A percentile compares a stretch with the other conserved stretches of the same genome.
Evolutionary conservation across 2,113 vertebrate genomes (phyloP).

Genomic region (Verasper variegatus): DNA sequence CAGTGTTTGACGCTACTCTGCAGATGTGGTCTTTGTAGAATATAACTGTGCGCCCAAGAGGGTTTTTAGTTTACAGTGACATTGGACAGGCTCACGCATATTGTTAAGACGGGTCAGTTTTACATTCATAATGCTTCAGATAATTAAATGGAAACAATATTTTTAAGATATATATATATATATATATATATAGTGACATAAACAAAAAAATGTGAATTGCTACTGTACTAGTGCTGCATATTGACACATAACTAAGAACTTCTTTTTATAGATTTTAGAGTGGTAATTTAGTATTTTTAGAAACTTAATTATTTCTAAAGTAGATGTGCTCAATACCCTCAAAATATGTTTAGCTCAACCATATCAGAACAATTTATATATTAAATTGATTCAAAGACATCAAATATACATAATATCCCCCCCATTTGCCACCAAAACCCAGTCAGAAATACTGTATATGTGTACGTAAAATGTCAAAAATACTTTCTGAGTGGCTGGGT

Average conservation of each 20-base stretch:
- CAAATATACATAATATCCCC: too few relatives aligned
- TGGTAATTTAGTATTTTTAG: neutral
- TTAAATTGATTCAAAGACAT: too few relatives aligned
- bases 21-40: conserved; percentile 29
- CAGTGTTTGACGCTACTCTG: conserved; percentile 34
- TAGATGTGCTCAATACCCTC: too few relatives aligned
- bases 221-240: neutral
- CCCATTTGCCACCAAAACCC: too few relatives aligned
- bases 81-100: neutral
- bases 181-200: too few relatives aligned
- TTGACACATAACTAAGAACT: neutral
- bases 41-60: neutral
- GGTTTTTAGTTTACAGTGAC: conserved; percentile 5
- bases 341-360: too few relatives aligned
- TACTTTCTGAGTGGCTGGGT: too few relatives aligned
- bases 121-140: neutral
- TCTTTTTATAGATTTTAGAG: neutral
- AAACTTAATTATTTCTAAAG: too few relatives aligned
- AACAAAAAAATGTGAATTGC: neutral
- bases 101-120: neutral
- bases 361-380: too few relatives aligned
- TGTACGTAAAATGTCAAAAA: too few relatives aligned
- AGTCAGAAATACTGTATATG: too few relatives aligned
- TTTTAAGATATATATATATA: neutral
- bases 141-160: neutral